A percentile compares a stretch with the other conserved stretches of the same genome.
phyloP scores from a whole-genome alignment of 2,888 invertebrate species.

The Protophormia terraenovae region DNA sequence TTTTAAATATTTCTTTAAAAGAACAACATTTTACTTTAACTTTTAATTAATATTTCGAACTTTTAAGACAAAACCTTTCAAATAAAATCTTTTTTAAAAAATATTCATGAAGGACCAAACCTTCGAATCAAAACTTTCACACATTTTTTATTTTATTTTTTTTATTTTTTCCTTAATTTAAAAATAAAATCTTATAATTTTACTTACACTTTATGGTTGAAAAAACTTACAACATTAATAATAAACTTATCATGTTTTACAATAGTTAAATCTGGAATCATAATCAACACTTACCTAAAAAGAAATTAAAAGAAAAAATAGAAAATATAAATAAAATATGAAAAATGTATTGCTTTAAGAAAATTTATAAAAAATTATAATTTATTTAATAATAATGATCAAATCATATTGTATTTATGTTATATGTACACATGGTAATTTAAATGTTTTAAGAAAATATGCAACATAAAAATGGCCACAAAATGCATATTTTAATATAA shows the following conservation, averaged over 20 bases:
- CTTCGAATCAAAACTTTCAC: too few species aligned
- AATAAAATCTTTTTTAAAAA: too few species aligned
- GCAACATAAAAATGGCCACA: neutral
- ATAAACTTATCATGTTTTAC: neutral
- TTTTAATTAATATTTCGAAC: too few species aligned
- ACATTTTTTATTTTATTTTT: too few species aligned
- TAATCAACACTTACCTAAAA: conserved; percentile 53
- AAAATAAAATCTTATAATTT: neutral
- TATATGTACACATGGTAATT: neutral
- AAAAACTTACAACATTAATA: neutral
- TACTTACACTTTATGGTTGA: neutral
- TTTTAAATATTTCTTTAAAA: too few species aligned
- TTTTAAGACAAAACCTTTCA: too few species aligned
- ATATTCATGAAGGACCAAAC: too few species aligned
- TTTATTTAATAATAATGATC: conserved; percentile 2
- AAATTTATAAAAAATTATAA: conserved; percentile 5
- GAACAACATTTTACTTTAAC: too few species aligned
- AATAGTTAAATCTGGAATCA: neutral
- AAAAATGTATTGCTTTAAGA: conserved; percentile 1
- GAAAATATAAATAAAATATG: conserved; percentile 8
- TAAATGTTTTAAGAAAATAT: neutral
- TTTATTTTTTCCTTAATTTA: too few species aligned
- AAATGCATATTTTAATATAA: conserved; percentile 31
- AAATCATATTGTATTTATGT: neutral
- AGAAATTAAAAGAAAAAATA: conserved; percentile 25